Conservation (phyloP, 2,888 invertebrate genomes). For the Hypena proboscidalis region DNA sequence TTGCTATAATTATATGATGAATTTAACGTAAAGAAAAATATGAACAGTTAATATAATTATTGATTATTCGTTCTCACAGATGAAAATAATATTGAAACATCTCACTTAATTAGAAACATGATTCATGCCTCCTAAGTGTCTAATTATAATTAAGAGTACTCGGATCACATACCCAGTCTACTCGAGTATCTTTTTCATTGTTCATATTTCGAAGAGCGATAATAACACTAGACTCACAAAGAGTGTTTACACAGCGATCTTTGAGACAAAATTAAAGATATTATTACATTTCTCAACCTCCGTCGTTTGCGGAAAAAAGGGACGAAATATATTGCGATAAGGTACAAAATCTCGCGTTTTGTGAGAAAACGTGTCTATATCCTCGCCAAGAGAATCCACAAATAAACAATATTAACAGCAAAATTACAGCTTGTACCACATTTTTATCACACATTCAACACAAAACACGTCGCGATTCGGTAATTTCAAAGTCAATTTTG, state of each 20-base stretch:
- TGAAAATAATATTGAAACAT: no score
- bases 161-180: conserved; percentile 28
- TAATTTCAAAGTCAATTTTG: conserved; percentile 38
- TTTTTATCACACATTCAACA: conserved; percentile 24
- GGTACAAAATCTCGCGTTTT: conserved; percentile 41
- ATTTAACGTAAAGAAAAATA: no score
- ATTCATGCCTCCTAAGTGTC: no score
- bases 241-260: conserved; percentile 65
- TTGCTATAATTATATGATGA: no score
- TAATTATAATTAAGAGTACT: conserved; percentile 31
- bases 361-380: conserved; percentile 40
- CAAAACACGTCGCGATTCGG: conserved; percentile 19
- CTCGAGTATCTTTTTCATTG: conserved; percentile 50
- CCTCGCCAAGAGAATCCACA: conserved; percentile 36
- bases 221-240: conserved; percentile 55
- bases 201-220: conserved; percentile 52
- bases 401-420: conserved; percentile 50
- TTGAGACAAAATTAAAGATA: conserved; percentile 64
- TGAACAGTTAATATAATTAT: no score
- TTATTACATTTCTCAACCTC: conserved; percentile 67
- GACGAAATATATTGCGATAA: conserved; percentile 52
- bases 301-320: conserved; percentile 48
- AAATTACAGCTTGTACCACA: conserved; percentile 41
- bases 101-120: no score
- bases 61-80: no score